These are phyloP conservation scores for Manduca sexta DNA, from an alignment of 1,140 invertebrate genomes.

Conservation along the genomic window DNA sequence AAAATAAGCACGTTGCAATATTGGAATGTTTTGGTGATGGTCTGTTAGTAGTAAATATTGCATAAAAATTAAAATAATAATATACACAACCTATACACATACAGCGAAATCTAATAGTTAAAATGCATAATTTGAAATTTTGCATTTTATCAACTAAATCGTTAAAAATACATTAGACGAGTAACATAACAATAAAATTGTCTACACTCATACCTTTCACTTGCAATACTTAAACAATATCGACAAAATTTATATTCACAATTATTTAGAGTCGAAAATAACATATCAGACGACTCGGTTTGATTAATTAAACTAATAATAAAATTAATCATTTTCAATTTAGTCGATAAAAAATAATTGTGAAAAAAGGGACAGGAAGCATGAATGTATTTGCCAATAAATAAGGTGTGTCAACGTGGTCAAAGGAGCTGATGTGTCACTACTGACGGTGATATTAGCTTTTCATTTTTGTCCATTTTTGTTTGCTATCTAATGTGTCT, in stretches of 20 bases:
- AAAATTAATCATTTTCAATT: slow-evolving; percentile 3
- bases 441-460: slow-evolving; percentile 39
- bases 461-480: slow-evolving; percentile 38
- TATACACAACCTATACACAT: too few species aligned
- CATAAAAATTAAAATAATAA: too few species aligned
- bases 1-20: neutral
- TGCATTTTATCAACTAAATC: too few species aligned
- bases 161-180: too few species aligned
- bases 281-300: too few species aligned
- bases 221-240: too few species aligned
- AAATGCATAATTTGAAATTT: too few species aligned
- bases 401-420: slow-evolving; percentile 41
- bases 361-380: slow-evolving; percentile 25
- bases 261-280: too few species aligned
- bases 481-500: slow-evolving; percentile 60
- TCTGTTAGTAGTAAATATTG: neutral
- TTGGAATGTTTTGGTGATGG: slow-evolving; percentile 16
- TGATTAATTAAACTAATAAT: neutral
- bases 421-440: slow-evolving; percentile 29
- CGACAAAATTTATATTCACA: too few species aligned
- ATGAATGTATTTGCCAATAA: slow-evolving; percentile 72
- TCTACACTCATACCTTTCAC: too few species aligned
- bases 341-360: neutral
- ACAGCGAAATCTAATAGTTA: too few species aligned
- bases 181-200: too few species aligned